A percentile compares a stretch with the other conserved stretches of the same genome.
Evolutionary conservation across 2,113 vertebrate genomes (phyloP).

Genomic region (Scolopax mira): DNA sequence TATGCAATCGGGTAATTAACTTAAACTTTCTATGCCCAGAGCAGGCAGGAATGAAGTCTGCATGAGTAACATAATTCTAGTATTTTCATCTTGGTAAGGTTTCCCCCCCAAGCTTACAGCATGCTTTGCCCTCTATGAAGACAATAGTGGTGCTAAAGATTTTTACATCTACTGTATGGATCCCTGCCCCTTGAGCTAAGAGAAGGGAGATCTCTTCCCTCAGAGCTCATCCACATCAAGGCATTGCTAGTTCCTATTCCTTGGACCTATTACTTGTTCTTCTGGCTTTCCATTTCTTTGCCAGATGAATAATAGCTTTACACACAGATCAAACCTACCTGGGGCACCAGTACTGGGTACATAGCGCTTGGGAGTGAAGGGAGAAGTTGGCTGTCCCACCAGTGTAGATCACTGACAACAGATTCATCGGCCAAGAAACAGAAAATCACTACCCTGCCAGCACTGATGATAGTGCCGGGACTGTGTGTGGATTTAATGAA

Average conservation of each 20-base stretch:
- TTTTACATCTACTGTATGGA: neutral
- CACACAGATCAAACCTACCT: neutral
- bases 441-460: neutral
- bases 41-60: neutral
- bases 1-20: neutral
- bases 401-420: neutral
- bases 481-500: conserved; percentile 18
- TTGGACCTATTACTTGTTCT: neutral
- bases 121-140: neutral
- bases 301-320: neutral
- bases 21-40: neutral
- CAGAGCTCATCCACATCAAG: neutral
- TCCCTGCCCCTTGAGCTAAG: neutral
- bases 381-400: neutral
- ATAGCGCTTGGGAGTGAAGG: neutral
- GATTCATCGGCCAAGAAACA: neutral
- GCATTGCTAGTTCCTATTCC: neutral
- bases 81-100: neutral
- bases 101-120: neutral
- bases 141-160: neutral
- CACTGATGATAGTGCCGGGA: neutral
- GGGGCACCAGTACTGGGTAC: neutral
- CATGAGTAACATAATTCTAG: neutral
- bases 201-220: neutral
- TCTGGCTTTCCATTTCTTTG: neutral